Evolutionary conservation across 2,113 vertebrate genomes (phyloP).

Genomic region (Misgurnus anguillicaudatus): DNA sequence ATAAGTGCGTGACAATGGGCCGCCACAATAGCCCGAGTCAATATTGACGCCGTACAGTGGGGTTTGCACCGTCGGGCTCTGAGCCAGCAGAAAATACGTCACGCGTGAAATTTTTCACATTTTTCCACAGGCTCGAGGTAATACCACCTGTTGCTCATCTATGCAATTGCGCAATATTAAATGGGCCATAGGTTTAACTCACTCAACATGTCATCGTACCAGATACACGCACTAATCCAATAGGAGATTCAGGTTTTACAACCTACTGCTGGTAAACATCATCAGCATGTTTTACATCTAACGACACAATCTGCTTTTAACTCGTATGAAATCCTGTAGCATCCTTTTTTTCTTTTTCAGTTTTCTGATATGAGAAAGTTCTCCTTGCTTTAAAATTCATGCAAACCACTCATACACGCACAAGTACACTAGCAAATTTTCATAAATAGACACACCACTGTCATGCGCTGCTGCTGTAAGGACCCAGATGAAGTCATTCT

Average conservation of each 20-base stretch:
- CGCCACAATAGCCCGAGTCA: constrained; percentile 29
- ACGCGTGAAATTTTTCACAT: not conserved
- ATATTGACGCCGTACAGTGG: constrained; percentile 49
- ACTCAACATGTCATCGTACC: not conserved
- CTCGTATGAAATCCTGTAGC: not conserved
- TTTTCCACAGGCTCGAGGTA: not conserved
- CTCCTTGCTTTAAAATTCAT: not conserved
- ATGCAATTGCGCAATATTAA: not conserved
- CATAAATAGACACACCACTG: not conserved
- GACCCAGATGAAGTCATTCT: constrained; percentile 23
- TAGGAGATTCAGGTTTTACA: constrained; percentile 25
- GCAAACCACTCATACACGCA: not conserved
- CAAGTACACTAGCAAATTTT: not conserved
- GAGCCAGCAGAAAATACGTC: constrained; percentile 22
- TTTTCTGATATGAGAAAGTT: no score
- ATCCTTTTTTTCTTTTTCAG: no score
- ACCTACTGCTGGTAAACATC: not conserved
- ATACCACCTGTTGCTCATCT: constrained; percentile 29
- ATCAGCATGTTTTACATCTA: not conserved
- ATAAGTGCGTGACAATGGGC: constrained; percentile 46
- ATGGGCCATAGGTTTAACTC: constrained; percentile 18
- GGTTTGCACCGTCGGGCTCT: constrained; percentile 19
- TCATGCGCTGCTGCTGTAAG: not conserved
- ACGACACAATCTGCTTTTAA: not conserved
- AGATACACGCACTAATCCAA: constrained; percentile 9